Evolutionary conservation across 2,888 invertebrate species (phyloP), one percentile per base, ranked within the genome.

Genomic region (Hirtodrosophila alboralis): DNA sequence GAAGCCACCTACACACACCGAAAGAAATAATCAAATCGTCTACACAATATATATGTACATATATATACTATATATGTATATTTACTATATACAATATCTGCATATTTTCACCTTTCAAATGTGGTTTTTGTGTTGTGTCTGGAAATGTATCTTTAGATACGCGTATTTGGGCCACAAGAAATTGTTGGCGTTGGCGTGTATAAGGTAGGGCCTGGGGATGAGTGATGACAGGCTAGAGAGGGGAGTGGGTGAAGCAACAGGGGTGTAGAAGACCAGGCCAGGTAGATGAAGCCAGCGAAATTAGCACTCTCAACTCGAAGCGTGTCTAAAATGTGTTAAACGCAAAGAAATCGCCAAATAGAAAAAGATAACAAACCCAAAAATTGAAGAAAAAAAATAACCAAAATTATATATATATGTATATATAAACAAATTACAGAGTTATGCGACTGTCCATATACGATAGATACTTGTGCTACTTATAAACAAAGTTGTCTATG

Each of bases 311-410:
- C 37, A 44, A 48, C 16, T 43, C 58, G 43, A 48, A 53, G 68
- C 68, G 71, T 69, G 68, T 57, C 75, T 58, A 56, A 74, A 78
- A 74, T 74, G 74, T 79, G 79, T 75, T 79, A 79, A 77, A 57
- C 65, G 47, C 43, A 80, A 77, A 75, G 84, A 77, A 72, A 77
- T 75, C 84, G 80, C 60, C 61, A 65, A 28, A 23, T 18, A 34
- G 40, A 48, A 16, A 21, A 1, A 30, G 18, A 13, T 4, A 59
- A 43, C 37, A 36, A 45, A 23, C 40, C 52, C 47, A 37, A 43
- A 52, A 28, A 43, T 18, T n/a, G n/a, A n/a, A n/a, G n/a, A n/a
- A 41, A 40, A 13, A 28, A 31, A 14, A 27, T 1, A 36, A 5
- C 3, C 28, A 48, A 38, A 34, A 10, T 0, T 10, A 16, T 43